Conservation (phyloP, 2,797 vertebrate genomes). For the Glyptemys insculpta region DNA sequence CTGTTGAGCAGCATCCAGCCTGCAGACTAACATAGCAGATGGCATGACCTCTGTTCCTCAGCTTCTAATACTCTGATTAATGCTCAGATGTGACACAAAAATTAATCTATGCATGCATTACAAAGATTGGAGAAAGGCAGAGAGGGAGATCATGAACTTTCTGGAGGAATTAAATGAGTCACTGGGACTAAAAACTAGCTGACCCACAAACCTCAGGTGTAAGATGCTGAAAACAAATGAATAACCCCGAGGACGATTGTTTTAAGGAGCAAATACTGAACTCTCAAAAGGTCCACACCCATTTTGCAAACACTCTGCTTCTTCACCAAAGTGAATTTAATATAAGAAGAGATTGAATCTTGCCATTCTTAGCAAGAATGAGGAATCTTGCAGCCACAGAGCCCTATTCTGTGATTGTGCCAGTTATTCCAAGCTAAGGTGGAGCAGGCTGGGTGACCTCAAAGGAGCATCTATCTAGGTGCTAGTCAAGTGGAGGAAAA, state of each 20-base stretch:
- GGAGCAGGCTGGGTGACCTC: not conserved
- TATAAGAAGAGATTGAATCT: not conserved
- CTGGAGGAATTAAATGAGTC: not conserved
- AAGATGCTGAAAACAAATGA: not conserved
- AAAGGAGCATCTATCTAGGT: too few species aligned
- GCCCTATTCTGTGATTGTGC: rapidly evolving
- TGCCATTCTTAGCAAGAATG: not conserved
- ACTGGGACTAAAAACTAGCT: not conserved
- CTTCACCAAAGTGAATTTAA: not conserved
- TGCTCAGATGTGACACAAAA: not conserved
- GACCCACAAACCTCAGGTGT: not conserved
- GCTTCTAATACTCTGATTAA: not conserved
- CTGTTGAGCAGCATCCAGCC: not conserved
- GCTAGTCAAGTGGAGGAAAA: rapidly evolving
- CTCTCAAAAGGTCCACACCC: rapidly evolving
- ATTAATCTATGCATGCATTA: not conserved
- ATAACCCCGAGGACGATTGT: not conserved
- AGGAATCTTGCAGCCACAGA: not conserved
- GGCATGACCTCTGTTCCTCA: not conserved
- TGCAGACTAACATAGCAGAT: not conserved
- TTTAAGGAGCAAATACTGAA: not conserved
- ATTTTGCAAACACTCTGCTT: rapidly evolving
- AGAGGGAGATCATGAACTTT: rapidly evolving
- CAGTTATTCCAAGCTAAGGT: not conserved
- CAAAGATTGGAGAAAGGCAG: not conserved